A percentile compares a stretch with the other conserved stretches of the same genome.
Conservation (phyloP, 2,113 vertebrate species). For the Myotis yumanensis region DNA sequence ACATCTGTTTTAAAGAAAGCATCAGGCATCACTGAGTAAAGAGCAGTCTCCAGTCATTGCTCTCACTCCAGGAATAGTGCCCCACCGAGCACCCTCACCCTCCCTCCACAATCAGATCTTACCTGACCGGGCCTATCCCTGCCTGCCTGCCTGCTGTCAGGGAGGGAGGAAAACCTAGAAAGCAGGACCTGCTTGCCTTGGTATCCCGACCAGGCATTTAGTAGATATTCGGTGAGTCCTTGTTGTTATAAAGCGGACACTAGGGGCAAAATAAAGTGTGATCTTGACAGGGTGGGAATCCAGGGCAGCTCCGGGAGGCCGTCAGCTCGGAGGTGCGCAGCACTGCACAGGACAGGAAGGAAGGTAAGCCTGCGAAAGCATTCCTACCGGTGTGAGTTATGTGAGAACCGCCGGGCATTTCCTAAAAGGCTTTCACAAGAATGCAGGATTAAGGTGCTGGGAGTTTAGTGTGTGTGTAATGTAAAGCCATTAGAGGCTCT, state of each 20-base stretch:
- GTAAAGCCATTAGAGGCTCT: not conserved
- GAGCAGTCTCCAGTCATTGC: not conserved
- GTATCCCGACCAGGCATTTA: not conserved
- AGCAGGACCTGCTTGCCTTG: not conserved
- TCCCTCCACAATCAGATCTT: not conserved
- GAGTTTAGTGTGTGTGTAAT: not conserved
- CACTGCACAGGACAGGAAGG: not conserved
- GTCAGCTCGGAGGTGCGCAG: not conserved
- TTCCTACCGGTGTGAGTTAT: not conserved
- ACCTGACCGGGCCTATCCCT: not conserved
- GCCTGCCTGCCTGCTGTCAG: not conserved
- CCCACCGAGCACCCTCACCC: not conserved
- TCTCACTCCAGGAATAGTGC: not conserved
- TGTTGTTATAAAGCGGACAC: not conserved
- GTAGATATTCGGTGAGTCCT: not conserved
- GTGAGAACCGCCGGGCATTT: not conserved
- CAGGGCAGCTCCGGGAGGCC: not conserved
- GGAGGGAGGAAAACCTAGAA: not conserved
- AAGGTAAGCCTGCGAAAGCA: not conserved
- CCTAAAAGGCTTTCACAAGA: constrained; percentile 45
- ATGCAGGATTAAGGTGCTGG: not conserved
- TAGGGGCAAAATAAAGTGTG: not conserved
- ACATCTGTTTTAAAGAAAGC: not conserved
- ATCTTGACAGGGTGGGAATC: not conserved
- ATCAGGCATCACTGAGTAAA: not conserved